Evolutionary conservation across 1,140 invertebrate species (phyloP), one percentile per base, ranked within the genome.

Genomic region (Colletes latitarsis): DNA sequence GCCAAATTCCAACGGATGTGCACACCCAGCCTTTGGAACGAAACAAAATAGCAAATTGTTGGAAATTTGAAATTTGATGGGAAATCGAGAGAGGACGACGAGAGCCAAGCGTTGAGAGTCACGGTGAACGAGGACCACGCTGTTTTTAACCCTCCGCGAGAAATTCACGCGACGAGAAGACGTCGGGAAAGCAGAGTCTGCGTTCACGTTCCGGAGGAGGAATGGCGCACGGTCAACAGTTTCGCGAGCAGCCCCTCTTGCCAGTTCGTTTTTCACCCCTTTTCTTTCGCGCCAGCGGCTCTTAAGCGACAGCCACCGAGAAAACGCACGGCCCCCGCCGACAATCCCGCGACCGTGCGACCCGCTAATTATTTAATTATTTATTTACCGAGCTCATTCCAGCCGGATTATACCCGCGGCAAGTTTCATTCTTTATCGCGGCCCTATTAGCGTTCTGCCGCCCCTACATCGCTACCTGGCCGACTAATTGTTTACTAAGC

Each of bases 291-390:
- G 63, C 76, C 58, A 68, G 39, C 62, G 67, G 82, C 83, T 73
- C 58, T 83, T 87, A 80, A 86, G 79, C 76, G 78, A n/a, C 62
- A 58, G 17, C 41, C 49, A 43, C 83, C 84, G 84, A 85, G 84
- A 81, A 85, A 75, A 78, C 70, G 69, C 64, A 19, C 81, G 58
- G 64, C 57, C 81, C 53, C 81, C 84, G 73, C 63, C 71, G 58
- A 60, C 85, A 63, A 67, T 75, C 43, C 69, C 19, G 58, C 68
- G 14, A 3, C 30, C 60, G 21, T 43, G 58, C 70, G 21, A 14
- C 58, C 72, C 75, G 77, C 77, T 90, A 86, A 91, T 89, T 91
- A 88, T 91, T 89, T 88, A 89, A 91, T 91, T 88, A 91, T 91
- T 91, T 89, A 91, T 90, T 89, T 87, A 88, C 78, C 76, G 66